phyloP scores from a whole-genome alignment of 2,797 vertebrate genomes.

The Xenentodon cancila region DNA sequence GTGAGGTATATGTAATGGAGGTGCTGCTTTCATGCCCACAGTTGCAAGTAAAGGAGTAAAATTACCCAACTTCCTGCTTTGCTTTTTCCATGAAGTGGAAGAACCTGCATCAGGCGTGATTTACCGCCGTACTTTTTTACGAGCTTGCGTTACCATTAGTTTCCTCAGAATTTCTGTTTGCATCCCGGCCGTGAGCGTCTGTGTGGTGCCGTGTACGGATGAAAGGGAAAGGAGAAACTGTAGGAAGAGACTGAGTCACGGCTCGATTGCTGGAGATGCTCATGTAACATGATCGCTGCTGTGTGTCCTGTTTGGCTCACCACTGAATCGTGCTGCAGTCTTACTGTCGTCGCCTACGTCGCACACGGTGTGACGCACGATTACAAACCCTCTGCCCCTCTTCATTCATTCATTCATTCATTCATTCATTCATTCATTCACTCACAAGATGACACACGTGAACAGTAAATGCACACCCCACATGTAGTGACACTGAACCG shows the following conservation, averaged over 20 bases:
- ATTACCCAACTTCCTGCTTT: no score
- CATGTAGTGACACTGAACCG: not conserved
- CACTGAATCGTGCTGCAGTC: conserved; percentile 5
- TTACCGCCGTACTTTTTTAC: no score
- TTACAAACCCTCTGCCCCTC: not conserved
- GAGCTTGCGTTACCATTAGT: no score
- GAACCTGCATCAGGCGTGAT: no score
- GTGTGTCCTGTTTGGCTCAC: conserved; percentile 18
- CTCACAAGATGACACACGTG: not conserved
- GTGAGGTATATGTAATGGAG: no score
- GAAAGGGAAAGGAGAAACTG: conserved; percentile 7
- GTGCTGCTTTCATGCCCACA: no score
- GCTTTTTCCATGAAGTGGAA: no score
- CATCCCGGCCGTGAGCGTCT: no score
- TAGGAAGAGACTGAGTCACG: conserved; percentile 33
- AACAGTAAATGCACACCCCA: not conserved
- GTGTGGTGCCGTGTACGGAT: not conserved
- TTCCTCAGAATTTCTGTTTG: not conserved
- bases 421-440: conserved; percentile 3
- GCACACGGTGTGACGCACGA: conserved; percentile 25
- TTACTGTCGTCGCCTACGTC: no score
- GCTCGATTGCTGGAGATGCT: conserved; percentile 40
- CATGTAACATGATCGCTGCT: conserved; percentile 41
- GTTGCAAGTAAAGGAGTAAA: no score
- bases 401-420: not conserved